Evolutionary conservation across 1,140 invertebrate species (phyloP).

Genomic region (Aphelinus certus): DNA sequence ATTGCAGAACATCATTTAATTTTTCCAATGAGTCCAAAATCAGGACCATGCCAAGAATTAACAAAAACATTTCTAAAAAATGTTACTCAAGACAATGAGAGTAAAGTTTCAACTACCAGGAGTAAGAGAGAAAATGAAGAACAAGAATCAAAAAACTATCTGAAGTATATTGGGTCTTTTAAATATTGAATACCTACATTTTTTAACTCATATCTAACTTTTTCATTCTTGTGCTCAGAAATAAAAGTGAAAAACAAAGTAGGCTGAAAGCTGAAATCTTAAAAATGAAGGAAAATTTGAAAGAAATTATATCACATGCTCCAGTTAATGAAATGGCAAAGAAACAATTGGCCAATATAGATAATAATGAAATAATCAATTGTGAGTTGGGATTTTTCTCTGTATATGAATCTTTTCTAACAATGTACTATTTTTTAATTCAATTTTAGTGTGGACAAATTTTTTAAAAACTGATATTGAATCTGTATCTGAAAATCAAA

Average conservation of each 20-base stretch:
- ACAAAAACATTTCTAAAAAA: constrained; percentile 44
- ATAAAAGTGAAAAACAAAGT: constrained; percentile 33
- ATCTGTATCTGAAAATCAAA: constrained; percentile 28
- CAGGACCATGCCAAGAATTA: constrained; percentile 38
- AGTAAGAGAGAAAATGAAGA: constrained; percentile 40
- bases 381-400: constrained; percentile 39
- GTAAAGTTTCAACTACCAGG: constrained; percentile 29
- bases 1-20: constrained; percentile 30
- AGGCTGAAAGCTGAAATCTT: constrained; percentile 46
- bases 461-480: constrained; percentile 39
- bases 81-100: constrained; percentile 31
- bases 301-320: constrained; percentile 34
- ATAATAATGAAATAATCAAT: constrained; percentile 48
- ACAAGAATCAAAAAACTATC: constrained; percentile 33
- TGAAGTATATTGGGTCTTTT: constrained; percentile 39
- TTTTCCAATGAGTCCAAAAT: constrained; percentile 42
- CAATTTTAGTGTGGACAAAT: constrained; percentile 51
- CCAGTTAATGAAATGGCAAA: constrained; percentile 47
- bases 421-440: constrained; percentile 32
- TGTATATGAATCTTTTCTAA: constrained; percentile 1
- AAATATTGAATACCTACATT: too few species aligned
- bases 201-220: neutral
- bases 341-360: constrained; percentile 45
- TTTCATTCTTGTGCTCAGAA: constrained; percentile 38
- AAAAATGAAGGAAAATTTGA: constrained; percentile 43